phyloP scores from a whole-genome alignment of 2,113 vertebrate species.

The Cyphomyrus plagiostoma region DNA sequence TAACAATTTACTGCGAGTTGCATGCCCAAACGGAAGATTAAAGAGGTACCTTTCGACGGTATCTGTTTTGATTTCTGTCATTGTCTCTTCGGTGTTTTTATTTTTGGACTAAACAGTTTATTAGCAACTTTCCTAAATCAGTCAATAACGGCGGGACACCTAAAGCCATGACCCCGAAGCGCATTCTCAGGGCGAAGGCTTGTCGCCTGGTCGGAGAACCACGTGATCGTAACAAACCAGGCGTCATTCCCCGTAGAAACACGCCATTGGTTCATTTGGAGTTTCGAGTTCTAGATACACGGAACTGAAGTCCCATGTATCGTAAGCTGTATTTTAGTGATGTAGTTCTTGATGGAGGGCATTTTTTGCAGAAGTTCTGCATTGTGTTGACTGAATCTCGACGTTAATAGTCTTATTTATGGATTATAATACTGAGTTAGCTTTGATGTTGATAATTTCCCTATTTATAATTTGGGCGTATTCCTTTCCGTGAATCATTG shows the following conservation, averaged over 20 bases:
- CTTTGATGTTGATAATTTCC: too few relatives aligned
- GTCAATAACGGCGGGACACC: not conserved
- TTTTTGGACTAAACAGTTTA: not conserved
- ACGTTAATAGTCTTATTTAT: not conserved
- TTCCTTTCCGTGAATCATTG: not conserved
- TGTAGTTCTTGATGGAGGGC: not conserved
- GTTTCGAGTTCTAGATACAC: not conserved
- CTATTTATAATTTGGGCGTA: not conserved
- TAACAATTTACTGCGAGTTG: not conserved
- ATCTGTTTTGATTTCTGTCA: slow-evolving; percentile 31
- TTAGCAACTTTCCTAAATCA: not conserved
- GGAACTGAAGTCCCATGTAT: not conserved
- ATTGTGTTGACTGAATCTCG: not conserved
- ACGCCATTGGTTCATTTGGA: not conserved
- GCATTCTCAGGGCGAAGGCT: not conserved
- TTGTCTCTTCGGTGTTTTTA: slow-evolving; percentile 13
- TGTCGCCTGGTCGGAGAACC: not conserved
- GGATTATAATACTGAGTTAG: not conserved
- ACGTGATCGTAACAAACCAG: not conserved
- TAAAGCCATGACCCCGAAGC: not conserved
- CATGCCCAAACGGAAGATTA: not conserved
- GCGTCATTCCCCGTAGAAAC: not conserved
- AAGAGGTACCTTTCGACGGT: slow-evolving; percentile 33
- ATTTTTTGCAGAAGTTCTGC: not conserved
- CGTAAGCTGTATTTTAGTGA: not conserved